Evolutionary conservation across 1,140 invertebrate species (phyloP).

Genomic region (Drosophila mojavensis): DNA sequence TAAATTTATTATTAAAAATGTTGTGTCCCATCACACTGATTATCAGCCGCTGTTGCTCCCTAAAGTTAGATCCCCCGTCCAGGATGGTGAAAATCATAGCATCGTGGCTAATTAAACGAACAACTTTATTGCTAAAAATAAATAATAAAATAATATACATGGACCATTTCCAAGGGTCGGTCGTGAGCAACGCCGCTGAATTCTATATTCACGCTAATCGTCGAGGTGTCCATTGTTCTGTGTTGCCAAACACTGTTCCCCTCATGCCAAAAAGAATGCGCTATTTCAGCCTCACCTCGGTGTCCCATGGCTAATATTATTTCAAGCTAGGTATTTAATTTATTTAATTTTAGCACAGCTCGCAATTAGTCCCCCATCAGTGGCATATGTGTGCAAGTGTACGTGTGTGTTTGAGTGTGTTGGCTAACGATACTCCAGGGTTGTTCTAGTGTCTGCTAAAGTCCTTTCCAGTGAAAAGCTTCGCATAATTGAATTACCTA

Average conservation of each 20-base stretch:
- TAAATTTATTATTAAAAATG: slow-evolving; percentile 69
- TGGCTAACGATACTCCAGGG: slow-evolving; percentile 33
- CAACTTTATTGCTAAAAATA: slow-evolving; percentile 15
- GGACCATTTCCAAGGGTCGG: slow-evolving; percentile 9
- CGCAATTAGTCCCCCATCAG: slow-evolving; percentile 71
- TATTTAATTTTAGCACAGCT: slow-evolving; percentile 73
- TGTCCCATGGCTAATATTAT: slow-evolving; percentile 68
- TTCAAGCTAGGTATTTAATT: slow-evolving; percentile 53
- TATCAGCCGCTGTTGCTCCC: slow-evolving; percentile 34
- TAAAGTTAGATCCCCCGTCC: slow-evolving; percentile 49
- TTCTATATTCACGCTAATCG: too few species aligned
- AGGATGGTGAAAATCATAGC: slow-evolving; percentile 33
- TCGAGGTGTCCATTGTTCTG: too few species aligned
- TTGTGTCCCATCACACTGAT: slow-evolving; percentile 62
- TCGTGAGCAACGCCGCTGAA: too few species aligned
- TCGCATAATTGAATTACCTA: slow-evolving; percentile 44
- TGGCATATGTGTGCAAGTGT: slow-evolving; percentile 14
- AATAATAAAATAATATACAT: not conserved
- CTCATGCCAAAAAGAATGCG: not conserved
- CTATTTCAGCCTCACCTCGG: slow-evolving; percentile 2
- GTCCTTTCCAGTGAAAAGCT: slow-evolving; percentile 13
- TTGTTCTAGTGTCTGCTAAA: slow-evolving; percentile 22
- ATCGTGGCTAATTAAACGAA: slow-evolving; percentile 29
- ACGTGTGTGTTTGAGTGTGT: slow-evolving; percentile 24
- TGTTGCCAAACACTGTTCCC: not conserved